phyloP scores from a whole-genome alignment of 2,888 invertebrate genomes.

The Ligdia adustata region DNA sequence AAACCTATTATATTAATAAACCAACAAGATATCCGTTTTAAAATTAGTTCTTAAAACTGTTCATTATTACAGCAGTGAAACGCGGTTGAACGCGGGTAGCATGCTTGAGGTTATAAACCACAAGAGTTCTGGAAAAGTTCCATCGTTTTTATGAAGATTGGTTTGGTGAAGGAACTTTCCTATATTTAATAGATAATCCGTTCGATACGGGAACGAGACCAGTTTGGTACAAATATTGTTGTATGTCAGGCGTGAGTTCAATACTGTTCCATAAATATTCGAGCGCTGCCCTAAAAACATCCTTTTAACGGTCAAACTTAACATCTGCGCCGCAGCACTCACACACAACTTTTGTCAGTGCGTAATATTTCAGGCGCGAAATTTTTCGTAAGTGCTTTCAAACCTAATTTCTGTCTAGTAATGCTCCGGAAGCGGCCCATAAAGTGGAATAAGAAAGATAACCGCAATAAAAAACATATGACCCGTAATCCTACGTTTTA shows the following conservation, averaged over 20 bases:
- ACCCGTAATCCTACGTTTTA: slow-evolving; percentile 51
- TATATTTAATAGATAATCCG: slow-evolving; percentile 33
- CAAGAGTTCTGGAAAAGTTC: slow-evolving; percentile 38
- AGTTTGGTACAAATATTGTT: slow-evolving; percentile 27
- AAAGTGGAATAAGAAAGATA: slow-evolving; percentile 52
- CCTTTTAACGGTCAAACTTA: slow-evolving; percentile 27
- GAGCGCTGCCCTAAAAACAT: slow-evolving; percentile 16
- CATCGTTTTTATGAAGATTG: slow-evolving; percentile 48
- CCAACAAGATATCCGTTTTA: no score
- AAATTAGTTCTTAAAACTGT: slow-evolving; percentile 5
- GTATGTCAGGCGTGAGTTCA: slow-evolving; percentile 12
- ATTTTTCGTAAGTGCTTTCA: slow-evolving; percentile 43
- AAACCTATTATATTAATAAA: no score
- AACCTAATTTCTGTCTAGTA: slow-evolving; percentile 47
- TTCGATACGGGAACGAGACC: slow-evolving; percentile 19
- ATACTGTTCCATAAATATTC: slow-evolving; percentile 18
- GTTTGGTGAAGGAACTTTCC: slow-evolving; percentile 37
- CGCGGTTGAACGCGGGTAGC: slow-evolving; percentile 14
- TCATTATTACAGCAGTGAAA: slow-evolving; percentile 9
- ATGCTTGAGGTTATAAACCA: slow-evolving; percentile 43
- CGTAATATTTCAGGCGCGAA: slow-evolving; percentile 26
- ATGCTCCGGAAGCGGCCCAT: slow-evolving; percentile 47
- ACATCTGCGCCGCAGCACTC: slow-evolving; percentile 23
- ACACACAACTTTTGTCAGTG: slow-evolving; percentile 24
- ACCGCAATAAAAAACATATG: slow-evolving; percentile 56